Evolutionary conservation across 2,797 vertebrate genomes (phyloP).

Genomic region (Sebastes glaucus): DNA sequence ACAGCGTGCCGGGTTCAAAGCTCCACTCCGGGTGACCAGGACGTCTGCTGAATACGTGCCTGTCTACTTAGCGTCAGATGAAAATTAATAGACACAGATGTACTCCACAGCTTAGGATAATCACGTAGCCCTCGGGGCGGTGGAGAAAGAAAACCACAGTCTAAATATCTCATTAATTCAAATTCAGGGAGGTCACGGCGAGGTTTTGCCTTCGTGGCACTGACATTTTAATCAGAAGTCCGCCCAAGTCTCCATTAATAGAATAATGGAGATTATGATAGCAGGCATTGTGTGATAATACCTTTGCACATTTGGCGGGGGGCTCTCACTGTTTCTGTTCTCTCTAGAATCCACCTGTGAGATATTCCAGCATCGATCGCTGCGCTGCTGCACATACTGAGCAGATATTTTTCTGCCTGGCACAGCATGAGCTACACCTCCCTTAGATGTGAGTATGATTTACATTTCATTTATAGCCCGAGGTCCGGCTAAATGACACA

Average conservation of each 20-base stretch:
- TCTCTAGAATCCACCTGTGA: slow-evolving; percentile 21
- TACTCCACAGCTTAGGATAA: slow-evolving; percentile 72
- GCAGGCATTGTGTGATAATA: slow-evolving; percentile 31
- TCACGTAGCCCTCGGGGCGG: slow-evolving; percentile 61
- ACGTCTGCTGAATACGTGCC: slow-evolving; percentile 58
- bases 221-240: slow-evolving; percentile 75
- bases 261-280: slow-evolving; percentile 54
- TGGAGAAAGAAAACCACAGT: slow-evolving; percentile 57
- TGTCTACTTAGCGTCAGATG: slow-evolving; percentile 72
- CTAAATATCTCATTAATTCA: slow-evolving; percentile 81
- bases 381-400: slow-evolving; percentile 8
- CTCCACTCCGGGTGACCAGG: slow-evolving; percentile 38
- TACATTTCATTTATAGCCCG: slow-evolving; percentile 42
- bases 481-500: slow-evolving; percentile 42
- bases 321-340: background rate
- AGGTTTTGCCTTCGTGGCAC: slow-evolving; percentile 54
- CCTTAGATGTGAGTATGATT: slow-evolving; percentile 9
- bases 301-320: slow-evolving; percentile 19
- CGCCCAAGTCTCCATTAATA: slow-evolving; percentile 57
- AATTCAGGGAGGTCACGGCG: slow-evolving; percentile 64
- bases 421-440: slow-evolving; percentile 33
- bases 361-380: slow-evolving; percentile 8
- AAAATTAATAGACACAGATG: slow-evolving; percentile 77
- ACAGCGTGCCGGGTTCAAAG: slow-evolving; percentile 31
- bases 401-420: slow-evolving; percentile 9